These are phyloP conservation scores for Artemisiospiza belli DNA, from an alignment of 2,113 vertebrate species.

Conservation along the genomic window DNA sequence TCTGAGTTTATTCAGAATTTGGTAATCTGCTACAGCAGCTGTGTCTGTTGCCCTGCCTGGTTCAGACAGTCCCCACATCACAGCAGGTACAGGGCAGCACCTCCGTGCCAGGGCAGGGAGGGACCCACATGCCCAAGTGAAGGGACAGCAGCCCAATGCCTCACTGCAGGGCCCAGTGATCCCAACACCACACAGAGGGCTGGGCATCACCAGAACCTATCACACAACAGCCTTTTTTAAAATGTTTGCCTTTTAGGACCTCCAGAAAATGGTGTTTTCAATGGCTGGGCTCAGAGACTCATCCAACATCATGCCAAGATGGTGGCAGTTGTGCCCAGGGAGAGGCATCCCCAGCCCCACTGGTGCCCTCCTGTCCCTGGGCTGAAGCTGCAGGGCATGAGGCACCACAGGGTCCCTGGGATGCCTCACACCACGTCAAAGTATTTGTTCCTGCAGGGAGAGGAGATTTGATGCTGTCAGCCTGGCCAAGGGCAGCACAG, in stretches of 20 bases:
- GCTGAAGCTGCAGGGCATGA: background rate
- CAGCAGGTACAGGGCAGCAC: background rate
- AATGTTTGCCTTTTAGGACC: background rate
- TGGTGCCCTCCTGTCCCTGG: background rate
- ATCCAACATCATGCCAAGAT: background rate
- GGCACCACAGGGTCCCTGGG: accelerated
- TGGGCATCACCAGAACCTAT: background rate
- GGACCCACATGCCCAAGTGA: accelerated
- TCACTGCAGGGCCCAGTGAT: background rate
- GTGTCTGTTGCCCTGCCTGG: background rate
- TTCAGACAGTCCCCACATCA: background rate
- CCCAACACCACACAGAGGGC: background rate
- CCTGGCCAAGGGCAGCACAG: background rate
- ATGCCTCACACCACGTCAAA: background rate
- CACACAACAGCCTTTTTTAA: background rate
- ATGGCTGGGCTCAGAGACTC: background rate
- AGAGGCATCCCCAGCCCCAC: background rate
- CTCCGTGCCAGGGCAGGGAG: accelerated
- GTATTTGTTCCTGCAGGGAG: background rate
- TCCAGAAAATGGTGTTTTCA: background rate
- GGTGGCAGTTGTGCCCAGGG: background rate
- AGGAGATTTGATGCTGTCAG: background rate
- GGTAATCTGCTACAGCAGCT: background rate
- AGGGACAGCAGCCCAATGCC: background rate
- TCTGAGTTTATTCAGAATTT: background rate